phyloP scores from a whole-genome alignment of 1,140 invertebrate species.

The Dendrolimus kikuchii region DNA sequence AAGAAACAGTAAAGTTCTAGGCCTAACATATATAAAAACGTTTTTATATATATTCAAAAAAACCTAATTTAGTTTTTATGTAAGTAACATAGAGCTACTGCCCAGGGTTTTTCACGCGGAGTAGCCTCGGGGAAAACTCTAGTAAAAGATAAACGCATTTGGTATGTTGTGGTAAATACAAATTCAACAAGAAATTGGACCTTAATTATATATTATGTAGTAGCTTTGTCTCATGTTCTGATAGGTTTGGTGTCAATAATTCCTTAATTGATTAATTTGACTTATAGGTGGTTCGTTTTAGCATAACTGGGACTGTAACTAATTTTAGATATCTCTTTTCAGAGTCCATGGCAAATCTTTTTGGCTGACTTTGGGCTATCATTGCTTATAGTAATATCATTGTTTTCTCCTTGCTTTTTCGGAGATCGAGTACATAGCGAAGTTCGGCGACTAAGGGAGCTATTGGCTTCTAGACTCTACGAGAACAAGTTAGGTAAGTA shows the following conservation, averaged over 20 bases:
- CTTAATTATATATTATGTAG: too few species aligned
- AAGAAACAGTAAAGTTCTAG: too few species aligned
- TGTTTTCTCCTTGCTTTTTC: slow-evolving; percentile 34
- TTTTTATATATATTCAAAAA: too few species aligned
- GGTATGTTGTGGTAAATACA: too few species aligned
- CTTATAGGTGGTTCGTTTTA: slow-evolving; percentile 5
- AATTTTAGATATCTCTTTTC: slow-evolving; percentile 7
- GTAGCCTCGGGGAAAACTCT: too few species aligned
- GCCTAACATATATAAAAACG: too few species aligned
- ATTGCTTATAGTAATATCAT: slow-evolving; percentile 23
- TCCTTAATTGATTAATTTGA: background rate
- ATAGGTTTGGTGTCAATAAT: background rate
- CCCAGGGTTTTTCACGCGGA: too few species aligned
- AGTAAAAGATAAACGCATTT: too few species aligned
- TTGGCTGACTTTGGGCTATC: slow-evolving; percentile 15
- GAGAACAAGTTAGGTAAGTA: slow-evolving; percentile 44
- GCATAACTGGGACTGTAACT: background rate
- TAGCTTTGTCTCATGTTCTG: too few species aligned
- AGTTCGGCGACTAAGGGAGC: slow-evolving; percentile 31
- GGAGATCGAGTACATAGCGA: slow-evolving; percentile 38
- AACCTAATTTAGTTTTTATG: too few species aligned
- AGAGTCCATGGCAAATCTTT: slow-evolving; percentile 14
- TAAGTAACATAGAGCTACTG: too few species aligned
- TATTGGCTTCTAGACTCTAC: slow-evolving; percentile 40
- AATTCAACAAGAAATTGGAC: too few species aligned